Percentiles rank a stretch among this genome's conserved stretches.
Conservation (phyloP, 2,888 invertebrate species). For the Spodoptera exigua region DNA sequence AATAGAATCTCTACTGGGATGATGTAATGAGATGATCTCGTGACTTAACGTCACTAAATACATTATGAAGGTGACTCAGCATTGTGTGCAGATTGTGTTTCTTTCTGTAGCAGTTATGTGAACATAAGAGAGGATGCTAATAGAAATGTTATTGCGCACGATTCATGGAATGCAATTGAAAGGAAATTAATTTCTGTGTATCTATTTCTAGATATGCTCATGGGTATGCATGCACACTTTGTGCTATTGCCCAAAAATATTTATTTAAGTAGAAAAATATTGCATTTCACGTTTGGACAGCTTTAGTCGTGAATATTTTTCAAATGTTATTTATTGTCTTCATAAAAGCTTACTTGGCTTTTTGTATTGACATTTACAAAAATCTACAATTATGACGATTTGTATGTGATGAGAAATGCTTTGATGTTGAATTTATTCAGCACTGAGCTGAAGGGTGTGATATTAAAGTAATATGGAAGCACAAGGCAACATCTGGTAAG, state of each 20-base stretch:
- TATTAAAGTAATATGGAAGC: constrained; percentile 44
- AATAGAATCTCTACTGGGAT: constrained; percentile 67
- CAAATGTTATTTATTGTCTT: constrained; percentile 17
- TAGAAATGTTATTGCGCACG: constrained; percentile 7
- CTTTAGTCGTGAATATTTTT: constrained; percentile 34
- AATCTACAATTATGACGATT: constrained; percentile 10
- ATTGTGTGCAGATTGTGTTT: constrained; percentile 16
- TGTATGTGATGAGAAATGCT: constrained; percentile 15
- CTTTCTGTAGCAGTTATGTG: constrained; percentile 5
- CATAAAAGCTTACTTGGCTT: constrained; percentile 8
- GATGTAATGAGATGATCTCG: constrained; percentile 57
- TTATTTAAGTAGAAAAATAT: constrained; percentile 28
- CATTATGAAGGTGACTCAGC: constrained; percentile 21
- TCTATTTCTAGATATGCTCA: constrained; percentile 2
- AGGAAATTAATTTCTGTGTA: constrained; percentile 11
- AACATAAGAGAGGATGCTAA: constrained; percentile 13
- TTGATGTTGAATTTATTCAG: constrained; percentile 19
- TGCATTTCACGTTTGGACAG: constrained; percentile 56
- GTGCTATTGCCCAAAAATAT: constrained; percentile 6
- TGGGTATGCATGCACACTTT: background rate
- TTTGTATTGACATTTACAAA: constrained; percentile 40
- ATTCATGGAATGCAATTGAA: constrained; percentile 7
- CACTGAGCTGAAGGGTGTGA: constrained; percentile 47
- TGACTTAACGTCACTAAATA: constrained; percentile 34
- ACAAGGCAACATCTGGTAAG: constrained; percentile 36